These are phyloP conservation scores for Dasysyrphus albostriatus DNA, from an alignment of 2,888 invertebrate species.

Conservation along the genomic window DNA sequence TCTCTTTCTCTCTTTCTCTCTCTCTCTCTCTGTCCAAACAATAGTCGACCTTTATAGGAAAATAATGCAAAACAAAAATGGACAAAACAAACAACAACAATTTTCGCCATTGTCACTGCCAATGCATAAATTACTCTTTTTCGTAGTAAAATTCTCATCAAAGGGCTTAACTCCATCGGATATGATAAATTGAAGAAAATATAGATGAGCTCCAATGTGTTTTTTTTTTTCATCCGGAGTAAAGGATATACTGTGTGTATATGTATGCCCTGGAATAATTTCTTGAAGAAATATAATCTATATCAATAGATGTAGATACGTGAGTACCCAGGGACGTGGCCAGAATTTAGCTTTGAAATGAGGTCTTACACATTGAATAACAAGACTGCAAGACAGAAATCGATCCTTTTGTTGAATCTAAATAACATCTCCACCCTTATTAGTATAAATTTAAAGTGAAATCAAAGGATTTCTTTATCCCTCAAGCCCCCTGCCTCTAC, in stretches of 20 bases:
- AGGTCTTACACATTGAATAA: background rate
- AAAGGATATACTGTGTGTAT: slow-evolving; percentile 8
- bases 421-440: background rate
- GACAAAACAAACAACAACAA: background rate
- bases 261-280: background rate
- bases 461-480: background rate
- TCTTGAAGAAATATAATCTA: background rate
- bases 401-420: background rate
- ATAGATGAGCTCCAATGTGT: slow-evolving; percentile 28
- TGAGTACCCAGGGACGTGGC: background rate
- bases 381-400: background rate
- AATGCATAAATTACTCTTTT: slow-evolving; percentile 47
- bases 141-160: slow-evolving; percentile 45
- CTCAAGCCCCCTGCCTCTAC: background rate
- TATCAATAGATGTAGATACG: background rate
- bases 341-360: background rate
- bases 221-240: slow-evolving; percentile 33
- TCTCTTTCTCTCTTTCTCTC: background rate
- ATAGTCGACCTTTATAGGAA: slow-evolving; percentile 45
- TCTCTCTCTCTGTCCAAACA: background rate
- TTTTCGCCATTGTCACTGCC: slow-evolving; percentile 51
- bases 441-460: background rate
- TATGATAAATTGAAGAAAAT: slow-evolving; percentile 33
- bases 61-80: slow-evolving; percentile 21
- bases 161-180: slow-evolving; percentile 29